Conservation (phyloP, 2,797 vertebrate species). For the Vultur gryphus region DNA sequence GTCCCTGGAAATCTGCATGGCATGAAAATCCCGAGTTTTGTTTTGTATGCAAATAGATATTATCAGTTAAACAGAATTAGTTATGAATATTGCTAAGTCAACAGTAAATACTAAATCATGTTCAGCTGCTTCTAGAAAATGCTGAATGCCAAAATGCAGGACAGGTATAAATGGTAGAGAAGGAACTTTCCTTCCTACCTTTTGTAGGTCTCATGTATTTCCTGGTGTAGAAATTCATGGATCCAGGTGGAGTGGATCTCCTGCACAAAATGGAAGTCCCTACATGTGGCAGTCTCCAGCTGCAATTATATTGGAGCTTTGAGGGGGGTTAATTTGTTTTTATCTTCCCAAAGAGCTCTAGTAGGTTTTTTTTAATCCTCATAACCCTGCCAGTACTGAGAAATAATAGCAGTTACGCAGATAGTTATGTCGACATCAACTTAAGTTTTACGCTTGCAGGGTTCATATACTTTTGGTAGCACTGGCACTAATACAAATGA, state of each 20-base stretch:
- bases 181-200: not conserved
- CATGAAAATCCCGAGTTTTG: not conserved
- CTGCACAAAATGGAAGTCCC: not conserved
- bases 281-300: not conserved
- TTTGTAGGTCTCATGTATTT: not conserved
- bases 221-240: not conserved
- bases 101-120: not conserved
- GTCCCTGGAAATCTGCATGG: not conserved
- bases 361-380: not conserved
- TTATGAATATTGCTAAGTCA: not conserved
- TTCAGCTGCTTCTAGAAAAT: not conserved
- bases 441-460: conserved; percentile 39
- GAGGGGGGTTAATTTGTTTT: conserved; percentile 6
- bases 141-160: not conserved
- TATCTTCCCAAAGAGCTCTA: conserved; percentile 1
- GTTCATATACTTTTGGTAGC: conserved; percentile 22
- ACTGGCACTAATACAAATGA: conserved; percentile 30
- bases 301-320: not conserved
- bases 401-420: conserved; percentile 15
- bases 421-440: conserved; percentile 39
- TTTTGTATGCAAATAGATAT: not conserved
- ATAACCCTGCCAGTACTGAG: conserved; percentile 27
- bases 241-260: not conserved
- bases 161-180: not conserved
- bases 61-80: not conserved